Evolutionary conservation across 30 jellyfish, hydroid and myxozoan species (phyloP), one percentile per base, ranked within the genome.

Genomic region (Phacellophora camtschatica): DNA sequence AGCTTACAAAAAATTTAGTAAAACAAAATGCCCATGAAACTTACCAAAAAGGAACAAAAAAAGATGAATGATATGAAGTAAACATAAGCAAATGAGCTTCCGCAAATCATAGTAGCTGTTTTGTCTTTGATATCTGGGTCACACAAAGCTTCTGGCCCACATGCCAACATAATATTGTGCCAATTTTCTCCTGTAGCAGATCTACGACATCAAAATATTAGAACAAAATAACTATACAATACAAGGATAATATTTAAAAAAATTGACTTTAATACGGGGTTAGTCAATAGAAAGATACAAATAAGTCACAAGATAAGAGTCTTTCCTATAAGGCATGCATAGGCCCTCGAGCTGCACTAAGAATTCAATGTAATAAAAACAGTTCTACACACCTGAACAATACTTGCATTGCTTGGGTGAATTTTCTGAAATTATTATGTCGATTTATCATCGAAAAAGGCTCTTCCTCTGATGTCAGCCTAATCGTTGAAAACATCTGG

Each of bases 131-230:
- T 64, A 0, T 34, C 48, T 18, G 85, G 82, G 68, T 90, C 98
- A 73, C 98, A 90, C 48, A 46, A 67, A 2, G 98, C 98, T 1
- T 48, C 66, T 13, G 86, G 72, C 3, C 73, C 85, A 68, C 98
- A 90, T 16, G 96, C 98, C 54, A 90, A 62, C 98, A 90, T 90
- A 35, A 90, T 90, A 42, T 90, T 84, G 68, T 90, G 98, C 98
- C 98, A 90, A 50, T 90, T 90, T 62, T 90, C 98, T 5, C 98
- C 98, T 16, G 98, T 90, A 25, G 98, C 98, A 28, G 96, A 90
- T 39, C 98, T 90, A 18, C n/a, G n/a, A n/a, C n/a, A n/a, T n/a
- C n/a, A n/a, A n/a, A n/a, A n/a, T n/a, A n/a, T n/a, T n/a, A n/a
- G n/a, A n/a, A n/a, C n/a, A n/a, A n/a, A n/a, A n/a, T n/a, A n/a